Evolutionary conservation across 2,113 vertebrate genomes (phyloP).

Genomic region (Notechis scutatus): DNA sequence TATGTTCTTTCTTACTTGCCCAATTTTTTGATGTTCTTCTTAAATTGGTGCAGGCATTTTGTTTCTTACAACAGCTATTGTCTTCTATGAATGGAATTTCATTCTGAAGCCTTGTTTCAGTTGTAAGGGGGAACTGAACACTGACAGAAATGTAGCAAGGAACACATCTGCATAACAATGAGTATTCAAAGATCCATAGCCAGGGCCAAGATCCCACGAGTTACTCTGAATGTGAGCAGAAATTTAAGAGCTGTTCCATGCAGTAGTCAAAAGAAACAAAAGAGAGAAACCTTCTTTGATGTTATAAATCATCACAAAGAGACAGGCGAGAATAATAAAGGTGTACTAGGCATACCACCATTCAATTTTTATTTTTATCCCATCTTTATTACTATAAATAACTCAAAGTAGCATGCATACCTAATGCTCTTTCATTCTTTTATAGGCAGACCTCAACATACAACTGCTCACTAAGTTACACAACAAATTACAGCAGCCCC

Average conservation of each 20-base stretch:
- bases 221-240: background rate
- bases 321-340: background rate
- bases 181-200: background rate
- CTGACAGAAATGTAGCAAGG: background rate
- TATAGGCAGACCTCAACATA: background rate
- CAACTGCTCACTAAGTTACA: background rate
- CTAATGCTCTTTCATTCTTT: background rate
- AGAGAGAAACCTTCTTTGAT: background rate
- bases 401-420: background rate
- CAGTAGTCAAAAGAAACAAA: background rate
- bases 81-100: conserved; percentile 1
- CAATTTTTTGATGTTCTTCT: background rate
- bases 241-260: background rate
- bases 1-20: background rate
- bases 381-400: background rate
- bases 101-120: background rate
- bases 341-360: background rate
- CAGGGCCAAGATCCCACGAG: background rate
- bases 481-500: background rate
- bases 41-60: background rate
- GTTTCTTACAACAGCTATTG: background rate
- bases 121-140: background rate
- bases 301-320: background rate
- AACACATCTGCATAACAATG: background rate
- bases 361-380: background rate